Conservation (phyloP, 2,113 vertebrate species). For the Barnardius zonarius region DNA sequence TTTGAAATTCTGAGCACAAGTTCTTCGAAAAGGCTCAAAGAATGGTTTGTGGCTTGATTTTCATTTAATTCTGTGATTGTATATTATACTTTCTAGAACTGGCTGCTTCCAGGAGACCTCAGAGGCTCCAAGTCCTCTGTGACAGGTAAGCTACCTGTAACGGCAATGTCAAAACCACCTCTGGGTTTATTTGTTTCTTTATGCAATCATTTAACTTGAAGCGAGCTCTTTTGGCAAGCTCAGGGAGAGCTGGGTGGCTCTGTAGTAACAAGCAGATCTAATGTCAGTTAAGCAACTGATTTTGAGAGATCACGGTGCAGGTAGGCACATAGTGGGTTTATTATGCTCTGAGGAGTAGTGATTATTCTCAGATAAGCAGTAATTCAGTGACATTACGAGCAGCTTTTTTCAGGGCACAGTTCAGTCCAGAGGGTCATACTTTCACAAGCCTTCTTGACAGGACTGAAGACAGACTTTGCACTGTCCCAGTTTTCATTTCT, state of each 20-base stretch:
- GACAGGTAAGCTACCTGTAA: conserved; percentile 79
- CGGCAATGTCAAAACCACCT: background rate
- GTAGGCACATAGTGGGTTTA: conserved; percentile 66
- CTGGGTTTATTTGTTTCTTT: conserved; percentile 61
- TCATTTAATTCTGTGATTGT: conserved; percentile 42
- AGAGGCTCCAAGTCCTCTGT: conserved; percentile 78
- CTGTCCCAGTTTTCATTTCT: conserved; percentile 62
- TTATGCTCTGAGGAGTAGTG: conserved; percentile 65
- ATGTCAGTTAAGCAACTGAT: conserved; percentile 23
- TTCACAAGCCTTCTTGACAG: conserved; percentile 66
- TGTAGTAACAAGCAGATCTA: conserved; percentile 45
- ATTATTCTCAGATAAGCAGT: conserved; percentile 51
- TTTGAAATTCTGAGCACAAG: conserved; percentile 45
- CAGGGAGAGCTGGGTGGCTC: background rate
- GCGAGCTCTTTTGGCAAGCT: conserved; percentile 51
- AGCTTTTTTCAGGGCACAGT: background rate
- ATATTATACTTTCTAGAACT: conserved; percentile 72
- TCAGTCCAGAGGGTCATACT: conserved; percentile 36
- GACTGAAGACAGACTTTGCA: conserved; percentile 27
- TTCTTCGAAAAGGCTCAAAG: conserved; percentile 10
- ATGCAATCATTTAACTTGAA: conserved; percentile 66
- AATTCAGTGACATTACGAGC: conserved; percentile 51
- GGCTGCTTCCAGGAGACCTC: conserved; percentile 73
- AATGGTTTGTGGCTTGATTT: conserved; percentile 33
- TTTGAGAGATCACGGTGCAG: conserved; percentile 43